A percentile compares a stretch with the other conserved stretches of the same genome.
Conservation (phyloP, 2,113 vertebrate species). For the Rhinichthys klamathensis region DNA sequence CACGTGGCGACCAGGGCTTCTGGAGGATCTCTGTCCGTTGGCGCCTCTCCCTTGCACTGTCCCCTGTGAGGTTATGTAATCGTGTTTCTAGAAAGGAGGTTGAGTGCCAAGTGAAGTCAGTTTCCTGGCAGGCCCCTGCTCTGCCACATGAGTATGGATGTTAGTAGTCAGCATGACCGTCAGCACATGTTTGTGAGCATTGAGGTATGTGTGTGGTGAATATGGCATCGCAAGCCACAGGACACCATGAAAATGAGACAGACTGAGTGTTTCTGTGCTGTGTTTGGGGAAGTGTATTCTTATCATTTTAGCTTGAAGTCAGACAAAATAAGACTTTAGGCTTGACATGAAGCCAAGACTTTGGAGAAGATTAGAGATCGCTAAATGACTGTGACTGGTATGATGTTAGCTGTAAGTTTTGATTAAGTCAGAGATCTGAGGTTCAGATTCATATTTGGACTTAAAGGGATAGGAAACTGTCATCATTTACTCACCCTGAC, state of each 20-base stretch:
- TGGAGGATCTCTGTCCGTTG: neutral
- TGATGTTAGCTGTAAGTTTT: neutral
- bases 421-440: neutral
- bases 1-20: conserved; percentile 7
- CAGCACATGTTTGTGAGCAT: conserved; percentile 6
- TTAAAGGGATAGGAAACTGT: neutral
- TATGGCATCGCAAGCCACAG: neutral
- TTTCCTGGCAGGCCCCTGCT: neutral
- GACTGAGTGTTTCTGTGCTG: neutral
- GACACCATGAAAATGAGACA: neutral
- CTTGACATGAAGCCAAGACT: neutral
- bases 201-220: neutral
- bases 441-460: neutral
- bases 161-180: neutral
- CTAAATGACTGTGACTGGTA: conserved; percentile 13
- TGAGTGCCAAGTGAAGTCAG: conserved; percentile 31
- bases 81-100: neutral
- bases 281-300: neutral
- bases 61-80: conserved; percentile 40
- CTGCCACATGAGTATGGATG: neutral
- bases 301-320: neutral
- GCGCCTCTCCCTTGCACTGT: neutral
- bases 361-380: neutral
- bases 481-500: neutral
- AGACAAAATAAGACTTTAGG: neutral